Conservation (phyloP, 2,888 invertebrate species). For the Malthinus seriepunctatus region DNA sequence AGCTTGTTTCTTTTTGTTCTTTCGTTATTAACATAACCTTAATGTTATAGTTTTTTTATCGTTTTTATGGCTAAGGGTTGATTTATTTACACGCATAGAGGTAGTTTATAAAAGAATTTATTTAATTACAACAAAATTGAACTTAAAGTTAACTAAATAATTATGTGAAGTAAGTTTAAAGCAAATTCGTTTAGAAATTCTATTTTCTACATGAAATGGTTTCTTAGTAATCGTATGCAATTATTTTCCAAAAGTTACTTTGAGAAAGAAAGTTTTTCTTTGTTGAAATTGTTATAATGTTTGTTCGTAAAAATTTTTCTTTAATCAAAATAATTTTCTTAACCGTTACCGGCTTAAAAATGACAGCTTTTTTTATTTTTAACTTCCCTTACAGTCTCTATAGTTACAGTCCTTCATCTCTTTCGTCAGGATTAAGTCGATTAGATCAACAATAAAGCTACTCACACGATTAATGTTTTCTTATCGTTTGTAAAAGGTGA, state of each 20-base stretch:
- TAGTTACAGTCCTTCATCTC: constrained; percentile 4
- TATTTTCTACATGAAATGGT: constrained; percentile 4
- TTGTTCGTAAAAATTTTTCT: too few species aligned
- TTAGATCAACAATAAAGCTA: constrained; percentile 22
- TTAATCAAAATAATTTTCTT: too few species aligned
- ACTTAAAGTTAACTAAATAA: constrained; percentile 1
- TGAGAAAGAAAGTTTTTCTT: too few species aligned
- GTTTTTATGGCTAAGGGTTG: background rate
- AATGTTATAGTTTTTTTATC: too few species aligned
- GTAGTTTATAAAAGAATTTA: constrained; percentile 11
- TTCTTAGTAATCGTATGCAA: constrained; percentile 6
- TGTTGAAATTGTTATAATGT: too few species aligned
- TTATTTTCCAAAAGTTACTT: background rate
- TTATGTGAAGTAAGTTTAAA: constrained; percentile 3
- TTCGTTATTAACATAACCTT: too few species aligned
- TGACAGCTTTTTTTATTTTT: background rate
- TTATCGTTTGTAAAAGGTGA: constrained; percentile 11
- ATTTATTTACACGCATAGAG: constrained; percentile 12
- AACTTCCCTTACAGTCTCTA: background rate
- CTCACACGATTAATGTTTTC: constrained; percentile 21
- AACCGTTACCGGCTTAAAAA: too few species aligned
- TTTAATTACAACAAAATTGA: constrained; percentile 7
- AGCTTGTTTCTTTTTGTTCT: background rate
- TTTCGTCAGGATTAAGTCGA: constrained; percentile 14
- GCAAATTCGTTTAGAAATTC: constrained; percentile 3